phyloP scores from a whole-genome alignment of 2,888 invertebrate species.

The Caenorhabditis virilis region DNA sequence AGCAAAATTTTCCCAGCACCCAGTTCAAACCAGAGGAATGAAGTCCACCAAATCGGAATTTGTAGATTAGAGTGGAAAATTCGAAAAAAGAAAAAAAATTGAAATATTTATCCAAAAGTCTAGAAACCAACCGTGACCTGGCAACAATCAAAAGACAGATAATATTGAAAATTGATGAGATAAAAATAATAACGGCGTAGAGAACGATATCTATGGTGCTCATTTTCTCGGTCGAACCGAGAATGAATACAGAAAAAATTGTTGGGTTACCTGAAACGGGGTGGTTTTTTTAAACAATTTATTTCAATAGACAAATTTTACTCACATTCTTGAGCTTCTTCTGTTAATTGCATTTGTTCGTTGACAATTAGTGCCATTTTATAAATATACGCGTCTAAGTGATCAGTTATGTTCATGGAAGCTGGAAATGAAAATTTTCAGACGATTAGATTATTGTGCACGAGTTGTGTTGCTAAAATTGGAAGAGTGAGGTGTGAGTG shows the following conservation, averaged over 20 bases:
- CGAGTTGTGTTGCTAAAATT: no score
- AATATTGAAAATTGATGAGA: slow-evolving; percentile 6
- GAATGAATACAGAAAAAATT: slow-evolving; percentile 15
- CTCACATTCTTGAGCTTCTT: not conserved
- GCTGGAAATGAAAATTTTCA: no score
- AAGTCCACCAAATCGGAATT: slow-evolving; percentile 15
- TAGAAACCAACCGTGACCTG: slow-evolving; percentile 1
- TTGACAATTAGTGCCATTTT: no score
- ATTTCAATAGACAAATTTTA: not conserved
- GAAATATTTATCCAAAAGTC: no score
- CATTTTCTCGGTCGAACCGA: slow-evolving; percentile 14
- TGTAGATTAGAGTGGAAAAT: slow-evolving; percentile 19
- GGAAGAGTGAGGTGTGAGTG: no score
- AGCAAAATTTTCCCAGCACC: slow-evolving; percentile 13
- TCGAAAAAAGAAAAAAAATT: no score
- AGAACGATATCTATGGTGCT: slow-evolving; percentile 3
- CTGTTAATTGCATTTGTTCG: no score
- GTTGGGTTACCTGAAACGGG: slow-evolving; percentile 22
- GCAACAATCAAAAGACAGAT: slow-evolving; percentile 10
- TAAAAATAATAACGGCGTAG: slow-evolving; percentile 8
- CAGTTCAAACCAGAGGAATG: slow-evolving; percentile 15
- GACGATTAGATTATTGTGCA: no score
- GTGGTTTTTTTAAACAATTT: not conserved
- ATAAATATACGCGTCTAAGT: no score
- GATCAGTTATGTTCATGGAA: no score